Evolutionary conservation across 1,140 invertebrate genomes (phyloP).

Genomic region (Drosophila grimshawi): DNA sequence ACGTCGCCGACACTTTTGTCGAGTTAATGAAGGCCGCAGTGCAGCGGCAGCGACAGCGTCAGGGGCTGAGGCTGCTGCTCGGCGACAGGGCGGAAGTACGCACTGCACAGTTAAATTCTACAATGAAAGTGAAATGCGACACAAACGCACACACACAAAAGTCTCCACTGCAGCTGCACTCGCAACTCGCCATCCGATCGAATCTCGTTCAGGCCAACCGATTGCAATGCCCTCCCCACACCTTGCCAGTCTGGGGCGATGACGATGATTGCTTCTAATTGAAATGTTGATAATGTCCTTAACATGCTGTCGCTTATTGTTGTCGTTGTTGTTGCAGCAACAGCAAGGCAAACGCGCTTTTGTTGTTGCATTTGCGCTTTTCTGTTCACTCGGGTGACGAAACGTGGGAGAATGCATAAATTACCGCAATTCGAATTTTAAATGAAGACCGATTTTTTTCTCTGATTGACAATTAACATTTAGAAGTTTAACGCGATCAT

Average conservation of each 20-base stretch:
- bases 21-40: conserved; percentile 71
- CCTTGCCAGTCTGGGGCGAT: not conserved
- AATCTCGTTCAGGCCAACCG: not conserved
- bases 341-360: conserved; percentile 39
- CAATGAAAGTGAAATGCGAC: conserved; percentile 71
- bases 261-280: conserved; percentile 73
- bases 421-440: conserved; percentile 15
- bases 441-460: not conserved
- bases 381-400: conserved; percentile 13
- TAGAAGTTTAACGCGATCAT: no score
- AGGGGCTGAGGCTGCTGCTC: not conserved
- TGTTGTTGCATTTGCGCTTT: conserved; percentile 56
- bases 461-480: not conserved
- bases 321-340: conserved; percentile 25
- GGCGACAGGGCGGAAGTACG: conserved; percentile 72
- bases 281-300: conserved; percentile 82
- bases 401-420: conserved; percentile 40
- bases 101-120: conserved; percentile 67
- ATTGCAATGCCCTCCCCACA: not conserved
- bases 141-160: conserved; percentile 28
- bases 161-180: conserved; percentile 52
- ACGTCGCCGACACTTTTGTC: conserved; percentile 61
- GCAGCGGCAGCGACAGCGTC: conserved; percentile 12
- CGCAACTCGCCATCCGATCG: conserved; percentile 36
- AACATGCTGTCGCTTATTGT: conserved; percentile 58